A percentile compares a stretch with the other conserved stretches of the same genome.
phyloP scores from a whole-genome alignment of 2,113 vertebrate species.

The Leptobrachium leishanense region DNA sequence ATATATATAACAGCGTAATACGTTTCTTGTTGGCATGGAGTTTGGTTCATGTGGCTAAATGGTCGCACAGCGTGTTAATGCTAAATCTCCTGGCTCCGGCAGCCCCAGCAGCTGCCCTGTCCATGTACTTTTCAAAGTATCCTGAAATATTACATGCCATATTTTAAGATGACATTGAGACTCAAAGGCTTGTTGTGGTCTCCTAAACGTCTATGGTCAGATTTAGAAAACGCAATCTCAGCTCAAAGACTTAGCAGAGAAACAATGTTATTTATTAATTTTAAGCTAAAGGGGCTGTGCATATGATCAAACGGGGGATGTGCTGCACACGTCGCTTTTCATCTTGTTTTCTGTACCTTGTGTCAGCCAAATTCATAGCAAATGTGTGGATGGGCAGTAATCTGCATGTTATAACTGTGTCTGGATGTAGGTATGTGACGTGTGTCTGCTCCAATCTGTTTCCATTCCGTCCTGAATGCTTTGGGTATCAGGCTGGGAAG shows the following conservation, averaged over 20 bases:
- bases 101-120: constrained; percentile 31
- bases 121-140: constrained; percentile 34
- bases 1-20: not conserved
- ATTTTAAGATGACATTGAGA: constrained; percentile 22
- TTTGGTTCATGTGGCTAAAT: constrained; percentile 3
- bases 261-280: no score
- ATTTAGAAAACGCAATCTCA: constrained; percentile 1
- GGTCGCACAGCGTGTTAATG: constrained; percentile 27
- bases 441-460: no score
- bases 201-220: constrained; percentile 24
- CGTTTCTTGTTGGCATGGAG: constrained; percentile 25
- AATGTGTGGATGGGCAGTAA: no score
- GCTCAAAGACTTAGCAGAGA: not conserved
- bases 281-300: no score
- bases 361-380: no score
- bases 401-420: no score
- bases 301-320: no score
- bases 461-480: no score
- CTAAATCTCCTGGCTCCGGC: constrained; percentile 34
- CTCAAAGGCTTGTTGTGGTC: constrained; percentile 12
- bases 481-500: no score
- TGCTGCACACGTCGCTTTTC: no score
- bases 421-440: no score
- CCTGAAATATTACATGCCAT: constrained; percentile 40
- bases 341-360: no score